phyloP scores from a whole-genome alignment of 2,797 vertebrate genomes.

The Lophotriccus pileatus region DNA sequence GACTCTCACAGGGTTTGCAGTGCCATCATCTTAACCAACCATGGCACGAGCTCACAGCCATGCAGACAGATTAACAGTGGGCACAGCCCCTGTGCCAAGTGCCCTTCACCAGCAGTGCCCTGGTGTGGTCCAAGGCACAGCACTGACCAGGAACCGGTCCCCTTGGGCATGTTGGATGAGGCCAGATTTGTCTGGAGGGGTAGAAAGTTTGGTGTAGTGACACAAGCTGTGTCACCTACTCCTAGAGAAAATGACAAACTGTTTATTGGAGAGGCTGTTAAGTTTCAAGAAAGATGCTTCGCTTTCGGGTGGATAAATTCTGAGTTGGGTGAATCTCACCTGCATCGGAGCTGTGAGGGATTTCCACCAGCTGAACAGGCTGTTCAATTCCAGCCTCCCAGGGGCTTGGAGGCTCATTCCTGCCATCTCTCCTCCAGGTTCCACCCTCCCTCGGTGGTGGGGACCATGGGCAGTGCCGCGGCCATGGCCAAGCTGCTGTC shows the following conservation, averaged over 20 bases:
- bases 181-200: neutral
- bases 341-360: fast-evolving
- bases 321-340: neutral
- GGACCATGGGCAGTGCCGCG: slow-evolving; percentile 87
- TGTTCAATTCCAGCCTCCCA: neutral
- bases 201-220: neutral
- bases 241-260: neutral
- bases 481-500: slow-evolving; percentile 83
- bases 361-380: neutral
- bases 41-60: neutral
- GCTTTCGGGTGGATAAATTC: neutral
- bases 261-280: neutral
- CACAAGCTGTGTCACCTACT: neutral
- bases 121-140: neutral
- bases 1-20: neutral
- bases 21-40: neutral
- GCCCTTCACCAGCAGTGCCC: neutral
- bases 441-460: slow-evolving; percentile 88
- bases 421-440: slow-evolving; percentile 74
- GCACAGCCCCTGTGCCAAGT: neutral
- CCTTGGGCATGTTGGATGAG: neutral
- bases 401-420: neutral
- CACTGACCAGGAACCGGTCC: neutral
- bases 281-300: neutral
- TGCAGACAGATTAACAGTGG: neutral